Base-by-base conservation (phyloP, 1,140 invertebrate species). In the Drosophila sulfurigaster region DNA sequence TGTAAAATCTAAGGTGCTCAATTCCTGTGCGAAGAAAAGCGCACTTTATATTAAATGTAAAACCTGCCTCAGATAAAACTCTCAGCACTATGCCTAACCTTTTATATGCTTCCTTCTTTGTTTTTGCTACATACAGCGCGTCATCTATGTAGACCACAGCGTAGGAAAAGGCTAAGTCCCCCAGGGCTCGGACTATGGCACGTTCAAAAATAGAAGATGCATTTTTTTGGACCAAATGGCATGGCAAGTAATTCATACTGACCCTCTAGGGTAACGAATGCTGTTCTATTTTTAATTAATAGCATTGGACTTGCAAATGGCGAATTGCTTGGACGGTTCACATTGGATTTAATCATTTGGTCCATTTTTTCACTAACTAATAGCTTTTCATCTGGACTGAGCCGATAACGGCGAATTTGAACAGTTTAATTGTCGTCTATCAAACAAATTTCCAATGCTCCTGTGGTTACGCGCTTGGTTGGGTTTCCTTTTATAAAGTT, bases 371-470 rank as follows among this genome's bases (percentile, higher is more conserved):
- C 13, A 51, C 62, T 58, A 15, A 59, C 62, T 20, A 66, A 41
- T 62, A 28, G 6, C 38, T 25, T 32, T 38, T 68, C 45, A n/a
- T 66, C 54, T 32, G 5, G 11, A 32, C 62, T 43, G 7, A 56
- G 52, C 3, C 52, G 45, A 65, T 43, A 43, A 3, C 10, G 38
- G 10, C 38, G 38, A 7, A 7, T n/a, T 43, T 72, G 35, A 1
- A 72, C 54, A 65, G 52, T 68, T 13, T 68, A 58, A 30, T 56
- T 48, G 1, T 20, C 4, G 6, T 64, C 59, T 35, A 64, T 49
- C 11, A 71, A 65, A n/a, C 43, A 30, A 49, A 58, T 64, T 64
- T 71, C 59, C 15, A 71, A 38, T 25, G 49, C 16, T n/a, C 62
- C 62, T 15, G 35, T 11, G 10, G 49, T 48, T 8, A 56, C 67